These are phyloP conservation scores for Neoscelio sp. DNA, from an alignment of 2,888 invertebrate genomes.

Conservation along the genomic window DNA sequence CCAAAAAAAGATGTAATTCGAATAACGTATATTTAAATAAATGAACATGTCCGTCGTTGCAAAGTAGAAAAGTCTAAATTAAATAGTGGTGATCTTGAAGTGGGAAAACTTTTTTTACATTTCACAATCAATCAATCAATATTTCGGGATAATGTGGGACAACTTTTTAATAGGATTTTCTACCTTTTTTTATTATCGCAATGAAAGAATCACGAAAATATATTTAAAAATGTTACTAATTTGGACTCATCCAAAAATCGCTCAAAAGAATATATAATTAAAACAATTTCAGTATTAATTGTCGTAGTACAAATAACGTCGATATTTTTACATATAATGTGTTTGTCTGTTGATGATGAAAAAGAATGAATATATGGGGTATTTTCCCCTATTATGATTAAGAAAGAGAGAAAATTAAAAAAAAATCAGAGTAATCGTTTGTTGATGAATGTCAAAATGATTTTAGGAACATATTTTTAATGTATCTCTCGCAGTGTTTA, in stretches of 20 bases:
- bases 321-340: conserved; percentile 62
- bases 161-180: too few relatives aligned
- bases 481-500: conserved; percentile 26
- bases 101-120: too few relatives aligned
- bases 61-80: too few relatives aligned
- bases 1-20: too few relatives aligned
- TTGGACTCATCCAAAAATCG: conserved; percentile 13
- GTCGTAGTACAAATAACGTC: conserved; percentile 61
- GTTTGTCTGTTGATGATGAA: conserved; percentile 53
- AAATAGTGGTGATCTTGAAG: too few relatives aligned
- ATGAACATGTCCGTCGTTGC: too few relatives aligned
- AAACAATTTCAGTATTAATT: conserved; percentile 65
- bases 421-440: conserved; percentile 41
- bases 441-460: conserved; percentile 53
- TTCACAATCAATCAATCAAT: too few relatives aligned
- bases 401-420: not conserved
- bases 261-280: conserved; percentile 47
- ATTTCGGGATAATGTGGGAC: too few relatives aligned
- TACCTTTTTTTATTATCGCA: too few relatives aligned
- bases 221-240: not conserved
- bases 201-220: too few relatives aligned
- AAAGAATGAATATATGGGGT: conserved; percentile 21
- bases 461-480: conserved; percentile 53
- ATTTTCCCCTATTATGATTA: conserved; percentile 6
- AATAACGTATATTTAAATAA: too few relatives aligned